Conservation (phyloP, 2,888 invertebrate genomes). For the Xestoiulus laeticollis region DNA sequence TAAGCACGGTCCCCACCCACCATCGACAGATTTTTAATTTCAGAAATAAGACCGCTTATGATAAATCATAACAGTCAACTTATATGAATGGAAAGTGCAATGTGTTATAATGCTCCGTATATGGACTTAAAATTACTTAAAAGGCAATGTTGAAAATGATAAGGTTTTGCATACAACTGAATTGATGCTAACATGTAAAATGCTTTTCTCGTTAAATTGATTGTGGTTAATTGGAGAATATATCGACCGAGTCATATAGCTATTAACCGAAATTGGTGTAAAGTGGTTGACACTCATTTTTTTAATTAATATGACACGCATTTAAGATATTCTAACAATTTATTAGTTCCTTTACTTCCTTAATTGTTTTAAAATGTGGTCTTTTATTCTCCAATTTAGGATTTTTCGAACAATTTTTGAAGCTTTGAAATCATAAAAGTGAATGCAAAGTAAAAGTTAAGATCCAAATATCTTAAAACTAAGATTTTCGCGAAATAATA, state of each 20-base stretch:
- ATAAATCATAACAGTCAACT: background rate
- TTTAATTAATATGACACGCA: background rate
- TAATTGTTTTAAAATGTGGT: no score
- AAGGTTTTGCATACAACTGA: background rate
- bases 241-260: background rate
- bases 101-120: no score
- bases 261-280: background rate
- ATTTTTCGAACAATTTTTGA: no score
- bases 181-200: background rate
- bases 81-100: background rate
- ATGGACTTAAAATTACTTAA: background rate
- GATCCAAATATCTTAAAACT: no score
- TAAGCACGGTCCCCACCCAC: background rate
- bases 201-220: background rate
- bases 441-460: no score
- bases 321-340: no score
- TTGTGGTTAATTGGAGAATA: background rate
- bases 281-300: background rate
- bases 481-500: no score
- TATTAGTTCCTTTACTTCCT: no score
- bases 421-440: no score
- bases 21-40: background rate
- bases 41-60: background rate
- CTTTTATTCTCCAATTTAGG: no score
- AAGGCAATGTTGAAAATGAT: background rate